Conservation (phyloP, 2,888 invertebrate species). For the Sycophila texana region DNA sequence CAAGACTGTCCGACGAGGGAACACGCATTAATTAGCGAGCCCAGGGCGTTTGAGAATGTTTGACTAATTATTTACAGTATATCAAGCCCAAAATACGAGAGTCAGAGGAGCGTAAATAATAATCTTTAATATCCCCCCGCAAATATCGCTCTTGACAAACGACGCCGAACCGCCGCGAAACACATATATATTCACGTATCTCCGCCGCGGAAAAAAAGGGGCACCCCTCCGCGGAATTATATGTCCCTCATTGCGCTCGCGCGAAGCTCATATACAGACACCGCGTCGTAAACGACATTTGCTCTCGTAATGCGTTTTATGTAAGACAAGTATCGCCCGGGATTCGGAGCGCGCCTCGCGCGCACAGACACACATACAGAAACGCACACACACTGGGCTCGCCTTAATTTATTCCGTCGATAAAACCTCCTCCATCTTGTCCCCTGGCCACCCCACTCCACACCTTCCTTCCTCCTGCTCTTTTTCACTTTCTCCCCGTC, state of each 20-base stretch:
- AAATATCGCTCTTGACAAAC: conserved; percentile 47
- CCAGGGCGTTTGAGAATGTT: conserved; percentile 18
- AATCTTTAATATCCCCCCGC: conserved; percentile 39
- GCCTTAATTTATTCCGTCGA: conserved; percentile 56
- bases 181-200: background rate
- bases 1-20: background rate
- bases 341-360: background rate
- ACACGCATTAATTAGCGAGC: conserved; percentile 35
- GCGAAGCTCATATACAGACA: background rate
- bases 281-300: conserved; percentile 45
- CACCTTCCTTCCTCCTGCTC: conserved; percentile 23
- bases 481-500: conserved; percentile 49
- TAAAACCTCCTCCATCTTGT: conserved; percentile 40
- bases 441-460: background rate
- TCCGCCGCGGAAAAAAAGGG: background rate
- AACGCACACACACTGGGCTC: conserved; percentile 4
- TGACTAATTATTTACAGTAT: conserved; percentile 39
- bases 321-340: conserved; percentile 44
- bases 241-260: background rate
- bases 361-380: background rate
- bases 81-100: conserved; percentile 41
- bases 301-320: conserved; percentile 52
- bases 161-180: background rate
- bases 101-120: conserved; percentile 37
- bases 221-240: conserved; percentile 10